These are phyloP conservation scores for Drosophila mercatorum DNA, from an alignment of 2,888 invertebrate species.

Conservation along the genomic window DNA sequence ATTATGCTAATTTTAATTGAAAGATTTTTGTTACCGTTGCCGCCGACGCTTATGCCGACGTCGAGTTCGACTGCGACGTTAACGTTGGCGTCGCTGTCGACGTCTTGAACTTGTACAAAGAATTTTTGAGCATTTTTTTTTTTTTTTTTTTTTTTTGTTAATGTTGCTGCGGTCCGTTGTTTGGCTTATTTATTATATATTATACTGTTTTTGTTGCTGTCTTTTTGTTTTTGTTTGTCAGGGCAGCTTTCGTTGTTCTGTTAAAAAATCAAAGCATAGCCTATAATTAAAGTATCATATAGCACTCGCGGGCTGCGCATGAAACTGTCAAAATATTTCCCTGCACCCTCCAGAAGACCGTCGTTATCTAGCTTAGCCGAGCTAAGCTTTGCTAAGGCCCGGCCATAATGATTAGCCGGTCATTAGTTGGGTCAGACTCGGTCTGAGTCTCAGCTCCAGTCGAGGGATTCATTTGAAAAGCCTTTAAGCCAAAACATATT, in stretches of 20 bases:
- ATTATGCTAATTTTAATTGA: slow-evolving; percentile 80
- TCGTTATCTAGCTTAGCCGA: slow-evolving; percentile 71
- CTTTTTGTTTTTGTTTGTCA: slow-evolving; percentile 20
- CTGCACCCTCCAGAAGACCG: slow-evolving; percentile 38
- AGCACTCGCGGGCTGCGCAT: slow-evolving; percentile 78
- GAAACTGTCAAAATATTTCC: slow-evolving; percentile 79
- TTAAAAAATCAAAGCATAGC: slow-evolving; percentile 64
- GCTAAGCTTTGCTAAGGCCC: slow-evolving; percentile 43
- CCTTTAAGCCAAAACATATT: slow-evolving; percentile 75
- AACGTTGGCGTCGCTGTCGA: not conserved
- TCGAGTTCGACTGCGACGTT: not conserved
- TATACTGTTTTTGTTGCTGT: slow-evolving; percentile 26
- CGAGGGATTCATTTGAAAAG: slow-evolving; percentile 76
- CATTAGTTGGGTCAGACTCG: slow-evolving; percentile 60
- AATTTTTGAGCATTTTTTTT: slow-evolving; percentile 53
- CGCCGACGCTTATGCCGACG: slow-evolving; percentile 19
- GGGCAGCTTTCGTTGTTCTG: slow-evolving; percentile 58
- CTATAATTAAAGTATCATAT: slow-evolving; percentile 80
- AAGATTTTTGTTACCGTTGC: slow-evolving; percentile 61
- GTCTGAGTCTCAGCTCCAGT: slow-evolving; percentile 39
- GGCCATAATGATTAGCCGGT: slow-evolving; percentile 76
- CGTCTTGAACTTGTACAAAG: slow-evolving; percentile 57
- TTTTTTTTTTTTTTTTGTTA: slow-evolving; percentile 22
- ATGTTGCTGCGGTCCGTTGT: slow-evolving; percentile 42
- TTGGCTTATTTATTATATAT: slow-evolving; percentile 71